Conservation (phyloP, 2,113 vertebrate species). For the Ammodytes marinus region DNA sequence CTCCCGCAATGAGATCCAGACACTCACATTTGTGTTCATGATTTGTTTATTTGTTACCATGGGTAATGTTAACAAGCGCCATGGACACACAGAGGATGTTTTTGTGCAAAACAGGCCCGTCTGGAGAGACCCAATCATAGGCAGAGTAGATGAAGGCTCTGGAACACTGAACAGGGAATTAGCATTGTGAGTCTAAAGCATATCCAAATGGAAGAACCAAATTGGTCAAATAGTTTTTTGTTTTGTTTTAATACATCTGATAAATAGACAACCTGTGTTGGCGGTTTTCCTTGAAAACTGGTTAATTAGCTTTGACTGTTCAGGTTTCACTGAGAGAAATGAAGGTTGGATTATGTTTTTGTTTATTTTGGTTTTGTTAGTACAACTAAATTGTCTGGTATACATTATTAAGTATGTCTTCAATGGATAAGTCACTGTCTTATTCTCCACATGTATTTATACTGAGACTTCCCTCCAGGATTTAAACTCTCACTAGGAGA, state of each 20-base stretch:
- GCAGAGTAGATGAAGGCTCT: not conserved
- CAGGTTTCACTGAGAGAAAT: not conserved
- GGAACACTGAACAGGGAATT: not conserved
- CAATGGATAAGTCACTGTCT: not conserved
- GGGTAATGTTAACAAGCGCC: not conserved
- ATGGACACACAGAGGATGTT: slow-evolving; percentile 4
- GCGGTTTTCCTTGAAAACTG: not conserved
- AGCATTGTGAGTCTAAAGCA: not conserved
- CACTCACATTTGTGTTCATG: not conserved
- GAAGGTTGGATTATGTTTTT: not conserved
- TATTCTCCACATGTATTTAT: too few relatives aligned
- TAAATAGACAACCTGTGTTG: not conserved
- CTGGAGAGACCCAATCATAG: slow-evolving; percentile 5
- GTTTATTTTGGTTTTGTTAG: not conserved
- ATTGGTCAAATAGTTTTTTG: not conserved
- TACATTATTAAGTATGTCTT: not conserved
- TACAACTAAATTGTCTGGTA: not conserved
- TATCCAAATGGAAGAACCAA: not conserved
- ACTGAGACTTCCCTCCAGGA: too few relatives aligned
- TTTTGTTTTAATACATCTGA: not conserved
- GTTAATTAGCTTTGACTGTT: not conserved
- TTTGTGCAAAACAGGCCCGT: not conserved
- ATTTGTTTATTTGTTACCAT: slow-evolving; percentile 11
- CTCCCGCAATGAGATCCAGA: not conserved
- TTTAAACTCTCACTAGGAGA: too few relatives aligned